Evolutionary conservation across 2,113 vertebrate genomes (phyloP).

Genomic region (Micronycteris hirsuta): DNA sequence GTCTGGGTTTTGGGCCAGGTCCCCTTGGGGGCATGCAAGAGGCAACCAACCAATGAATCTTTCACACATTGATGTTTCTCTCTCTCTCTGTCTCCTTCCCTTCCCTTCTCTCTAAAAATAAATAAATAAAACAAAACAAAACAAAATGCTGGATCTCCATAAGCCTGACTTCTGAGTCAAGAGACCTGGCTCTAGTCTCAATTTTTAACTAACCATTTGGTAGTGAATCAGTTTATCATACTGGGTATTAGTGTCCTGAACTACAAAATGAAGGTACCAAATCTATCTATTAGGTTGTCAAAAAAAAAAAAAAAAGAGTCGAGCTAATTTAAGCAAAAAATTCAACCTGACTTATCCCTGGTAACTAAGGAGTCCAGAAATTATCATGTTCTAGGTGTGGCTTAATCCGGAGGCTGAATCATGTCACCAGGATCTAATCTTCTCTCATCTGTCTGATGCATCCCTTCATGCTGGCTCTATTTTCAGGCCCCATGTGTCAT

Average conservation of each 20-base stretch:
- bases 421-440: background rate
- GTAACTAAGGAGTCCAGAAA: background rate
- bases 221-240: background rate
- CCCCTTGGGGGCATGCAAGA: too few species aligned
- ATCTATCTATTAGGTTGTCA: background rate
- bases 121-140: too few species aligned
- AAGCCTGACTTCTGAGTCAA: background rate
- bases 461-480: background rate
- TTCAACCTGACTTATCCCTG: background rate
- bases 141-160: background rate
- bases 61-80: too few species aligned
- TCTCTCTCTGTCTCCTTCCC: too few species aligned
- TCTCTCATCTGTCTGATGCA: background rate
- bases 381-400: background rate
- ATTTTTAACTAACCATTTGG: background rate
- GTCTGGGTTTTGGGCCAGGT: too few species aligned
- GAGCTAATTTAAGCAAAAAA: background rate
- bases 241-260: background rate
- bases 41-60: too few species aligned
- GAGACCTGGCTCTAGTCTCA: background rate
- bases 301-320: background rate
- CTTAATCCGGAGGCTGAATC: background rate
- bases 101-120: too few species aligned
- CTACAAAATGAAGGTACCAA: background rate
- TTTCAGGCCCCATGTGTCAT: background rate